Evolutionary conservation across 2,113 vertebrate species (phyloP).

Genomic region (Lontra canadensis): DNA sequence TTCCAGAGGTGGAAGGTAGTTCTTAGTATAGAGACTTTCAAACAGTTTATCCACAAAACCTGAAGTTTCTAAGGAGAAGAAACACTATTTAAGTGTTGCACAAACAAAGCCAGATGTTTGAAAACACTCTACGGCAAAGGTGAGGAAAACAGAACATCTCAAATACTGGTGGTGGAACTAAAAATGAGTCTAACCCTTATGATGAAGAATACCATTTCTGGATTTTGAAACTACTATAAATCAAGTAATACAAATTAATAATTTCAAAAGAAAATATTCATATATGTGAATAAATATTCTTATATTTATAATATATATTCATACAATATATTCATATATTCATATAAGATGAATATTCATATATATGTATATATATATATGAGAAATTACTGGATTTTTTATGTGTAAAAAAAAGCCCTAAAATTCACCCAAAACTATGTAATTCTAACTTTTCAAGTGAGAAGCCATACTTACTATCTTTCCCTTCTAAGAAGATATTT

Average conservation of each 20-base stretch:
- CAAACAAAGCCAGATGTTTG: constrained; percentile 33
- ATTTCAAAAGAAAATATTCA: background rate
- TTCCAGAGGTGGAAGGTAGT: constrained; percentile 92
- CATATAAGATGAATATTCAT: background rate
- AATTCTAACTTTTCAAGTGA: background rate
- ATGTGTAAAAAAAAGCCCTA: background rate
- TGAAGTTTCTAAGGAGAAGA: constrained; percentile 91
- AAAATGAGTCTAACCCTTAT: constrained; percentile 1
- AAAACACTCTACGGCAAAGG: background rate
- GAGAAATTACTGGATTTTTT: background rate
- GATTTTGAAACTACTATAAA: constrained; percentile 7
- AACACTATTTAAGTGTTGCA: constrained; percentile 35
- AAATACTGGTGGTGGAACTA: background rate
- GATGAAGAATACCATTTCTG: background rate
- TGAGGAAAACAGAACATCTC: constrained; percentile 14
- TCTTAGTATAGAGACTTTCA: constrained; percentile 96
- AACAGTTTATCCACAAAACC: constrained; percentile 99
- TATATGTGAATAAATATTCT: background rate
- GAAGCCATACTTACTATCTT: background rate
- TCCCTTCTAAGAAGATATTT: background rate
- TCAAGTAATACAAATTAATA: background rate
- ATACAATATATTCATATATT: too few relatives aligned
- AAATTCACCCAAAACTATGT: background rate
- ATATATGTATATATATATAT: background rate
- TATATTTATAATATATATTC: too few relatives aligned